Conservation (phyloP, 2,113 vertebrate species). For the Sitta europaea region DNA sequence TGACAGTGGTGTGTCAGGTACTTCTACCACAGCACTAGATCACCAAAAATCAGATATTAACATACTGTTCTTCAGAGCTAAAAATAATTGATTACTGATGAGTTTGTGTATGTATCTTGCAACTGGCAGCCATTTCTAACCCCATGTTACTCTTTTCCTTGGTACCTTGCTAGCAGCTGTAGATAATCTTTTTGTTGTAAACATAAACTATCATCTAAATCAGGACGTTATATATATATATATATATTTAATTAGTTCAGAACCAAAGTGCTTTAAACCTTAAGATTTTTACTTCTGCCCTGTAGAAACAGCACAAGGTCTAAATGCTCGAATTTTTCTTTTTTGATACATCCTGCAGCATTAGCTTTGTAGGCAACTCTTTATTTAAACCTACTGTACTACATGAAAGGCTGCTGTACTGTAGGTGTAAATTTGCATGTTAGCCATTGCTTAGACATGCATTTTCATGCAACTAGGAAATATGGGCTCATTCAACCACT, state of each 20-base stretch:
- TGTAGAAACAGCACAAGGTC: slow-evolving; percentile 54
- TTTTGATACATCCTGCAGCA: slow-evolving; percentile 58
- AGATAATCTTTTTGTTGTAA: slow-evolving; percentile 70
- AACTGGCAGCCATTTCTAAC: slow-evolving; percentile 69
- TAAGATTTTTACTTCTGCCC: slow-evolving; percentile 50
- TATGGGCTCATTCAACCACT: slow-evolving; percentile 67
- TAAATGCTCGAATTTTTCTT: slow-evolving; percentile 41
- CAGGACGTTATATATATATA: slow-evolving; percentile 59
- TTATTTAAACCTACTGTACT: slow-evolving; percentile 69
- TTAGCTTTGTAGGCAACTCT: slow-evolving; percentile 61
- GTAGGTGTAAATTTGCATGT: slow-evolving; percentile 71
- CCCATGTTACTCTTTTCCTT: slow-evolving; percentile 58
- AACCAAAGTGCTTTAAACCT: slow-evolving; percentile 75
- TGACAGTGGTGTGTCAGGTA: slow-evolving; percentile 58
- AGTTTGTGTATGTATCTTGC: slow-evolving; percentile 58
- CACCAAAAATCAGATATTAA: slow-evolving; percentile 56
- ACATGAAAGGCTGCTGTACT: slow-evolving; percentile 45
- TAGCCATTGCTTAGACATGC: slow-evolving; percentile 83
- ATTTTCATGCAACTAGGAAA: slow-evolving; percentile 83
- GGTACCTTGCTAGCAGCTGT: slow-evolving; percentile 74
- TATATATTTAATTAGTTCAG: slow-evolving; percentile 44
- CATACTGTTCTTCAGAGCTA: slow-evolving; percentile 65
- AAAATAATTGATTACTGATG: slow-evolving; percentile 57
- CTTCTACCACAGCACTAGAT: slow-evolving; percentile 56
- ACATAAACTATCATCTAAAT: slow-evolving; percentile 73